Evolutionary conservation across 2,113 vertebrate species (phyloP), one percentile per base, ranked within the genome.

Genomic region (Hemiscyllium ocellatum): DNA sequence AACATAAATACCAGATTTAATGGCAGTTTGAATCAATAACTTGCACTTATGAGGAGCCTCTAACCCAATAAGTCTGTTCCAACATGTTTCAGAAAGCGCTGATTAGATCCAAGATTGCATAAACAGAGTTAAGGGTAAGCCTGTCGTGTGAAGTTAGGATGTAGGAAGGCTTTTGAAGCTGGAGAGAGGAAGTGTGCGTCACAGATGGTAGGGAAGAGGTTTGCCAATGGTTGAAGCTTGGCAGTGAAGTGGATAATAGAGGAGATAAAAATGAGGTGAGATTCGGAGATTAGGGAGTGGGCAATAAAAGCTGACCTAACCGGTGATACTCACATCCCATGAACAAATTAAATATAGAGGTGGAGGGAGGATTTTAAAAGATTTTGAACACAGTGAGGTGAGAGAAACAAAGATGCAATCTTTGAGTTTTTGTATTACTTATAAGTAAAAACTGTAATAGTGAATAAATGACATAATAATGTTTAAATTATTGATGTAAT

Each of bases 1-100:
- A 66, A 66, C 61, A 7, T 37, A 37, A 33, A 93, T 68, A 93
- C 61, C 89, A 37, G 89, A 66, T 37, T 66, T 93, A 93, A 66
- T 93, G 89, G 61, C n/a, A 66, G 33, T 66, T 93, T 33, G 22
- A n/a, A n/a, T 93, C 89, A 93, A 90, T 90, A 61, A 90, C 52
- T 90, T 22, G 61, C 37, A 66, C 5, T 93, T 93, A 19, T 37
- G 89, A 37, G 6, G n/a, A 91, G 29, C 89, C 65, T 93, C n/a
- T 37, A 66, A 68, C 61, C 61, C 6, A 65, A 17, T 66, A 37
- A 83, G 4, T 65, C 0, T 68, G 89, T 93, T 61, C 65, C 29
- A 19, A 68, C 89, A 93, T 24, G 61, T 8, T 93, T 66, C n/a
- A n/a, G 19, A 37, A 66, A 66, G 89, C 37, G 89, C 6, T 93